These are phyloP conservation scores for Struthio camelus DNA, from an alignment of 2,113 vertebrate species.

Conservation along the genomic window DNA sequence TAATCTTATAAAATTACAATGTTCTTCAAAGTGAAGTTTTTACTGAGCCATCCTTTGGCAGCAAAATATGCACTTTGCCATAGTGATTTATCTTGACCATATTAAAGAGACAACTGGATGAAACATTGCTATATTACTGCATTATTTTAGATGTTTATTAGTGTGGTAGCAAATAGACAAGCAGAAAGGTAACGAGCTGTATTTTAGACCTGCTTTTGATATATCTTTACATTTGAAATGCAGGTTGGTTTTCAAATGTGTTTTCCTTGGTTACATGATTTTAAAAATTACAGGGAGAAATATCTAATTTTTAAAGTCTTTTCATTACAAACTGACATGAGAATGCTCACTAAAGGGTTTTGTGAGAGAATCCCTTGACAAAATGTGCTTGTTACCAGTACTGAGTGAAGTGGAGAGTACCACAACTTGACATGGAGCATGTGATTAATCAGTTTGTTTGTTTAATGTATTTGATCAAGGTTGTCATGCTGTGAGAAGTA, in stretches of 20 bases:
- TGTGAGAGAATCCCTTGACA: not conserved
- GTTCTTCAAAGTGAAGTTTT: not conserved
- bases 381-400: not conserved
- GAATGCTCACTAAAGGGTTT: not conserved
- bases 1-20: not conserved
- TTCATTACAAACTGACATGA: not conserved
- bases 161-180: not conserved
- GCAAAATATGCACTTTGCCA: not conserved
- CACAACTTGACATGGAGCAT: not conserved
- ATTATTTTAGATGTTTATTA: not conserved
- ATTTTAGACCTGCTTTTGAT: not conserved
- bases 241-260: not conserved
- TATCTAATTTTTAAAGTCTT: not conserved
- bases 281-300: not conserved
- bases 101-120: not conserved
- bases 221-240: not conserved
- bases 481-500: not conserved
- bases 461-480: not conserved
- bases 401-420: not conserved
- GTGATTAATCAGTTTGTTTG: not conserved
- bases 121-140: not conserved
- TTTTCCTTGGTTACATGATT: not conserved
- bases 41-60: not conserved
- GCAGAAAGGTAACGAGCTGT: not conserved
- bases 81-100: not conserved